phyloP scores from a whole-genome alignment of 2,113 vertebrate species.

The Natator depressus region DNA sequence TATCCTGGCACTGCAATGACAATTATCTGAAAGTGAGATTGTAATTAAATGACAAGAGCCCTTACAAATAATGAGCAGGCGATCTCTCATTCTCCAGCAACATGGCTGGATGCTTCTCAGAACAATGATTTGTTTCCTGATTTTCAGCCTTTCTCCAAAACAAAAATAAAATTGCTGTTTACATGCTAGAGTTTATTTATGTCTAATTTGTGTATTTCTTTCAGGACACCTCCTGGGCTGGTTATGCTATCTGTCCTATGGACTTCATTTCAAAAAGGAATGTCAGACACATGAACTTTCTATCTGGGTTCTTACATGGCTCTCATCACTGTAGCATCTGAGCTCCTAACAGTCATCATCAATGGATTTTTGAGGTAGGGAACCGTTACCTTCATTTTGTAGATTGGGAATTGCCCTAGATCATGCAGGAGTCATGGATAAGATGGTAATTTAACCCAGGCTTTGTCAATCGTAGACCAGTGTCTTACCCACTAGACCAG shows the following conservation, averaged over 20 bases:
- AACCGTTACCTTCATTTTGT: accelerated
- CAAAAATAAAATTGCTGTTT: background rate
- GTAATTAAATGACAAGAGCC: conserved; percentile 37
- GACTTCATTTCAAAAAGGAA: conserved; percentile 4
- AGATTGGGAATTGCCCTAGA: background rate
- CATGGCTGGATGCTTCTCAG: background rate
- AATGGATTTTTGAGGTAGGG: background rate
- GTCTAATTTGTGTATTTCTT: background rate
- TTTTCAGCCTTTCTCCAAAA: background rate
- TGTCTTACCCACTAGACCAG: background rate
- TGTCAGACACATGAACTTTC: background rate
- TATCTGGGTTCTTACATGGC: background rate
- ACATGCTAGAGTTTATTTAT: background rate
- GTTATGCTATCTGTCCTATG: background rate
- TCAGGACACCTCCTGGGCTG: background rate
- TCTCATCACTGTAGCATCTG: background rate
- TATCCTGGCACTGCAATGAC: conserved; percentile 8
- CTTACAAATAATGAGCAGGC: background rate
- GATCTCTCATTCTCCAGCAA: background rate
- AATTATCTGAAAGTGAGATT: conserved; percentile 13
- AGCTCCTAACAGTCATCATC: background rate
- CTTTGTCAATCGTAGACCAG: background rate
- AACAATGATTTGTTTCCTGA: conserved; percentile 3
- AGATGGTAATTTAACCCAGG: background rate
- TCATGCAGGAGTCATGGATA: accelerated